Evolutionary conservation across 1,140 invertebrate species (phyloP).

Genomic region (Contarinia nasturtii): DNA sequence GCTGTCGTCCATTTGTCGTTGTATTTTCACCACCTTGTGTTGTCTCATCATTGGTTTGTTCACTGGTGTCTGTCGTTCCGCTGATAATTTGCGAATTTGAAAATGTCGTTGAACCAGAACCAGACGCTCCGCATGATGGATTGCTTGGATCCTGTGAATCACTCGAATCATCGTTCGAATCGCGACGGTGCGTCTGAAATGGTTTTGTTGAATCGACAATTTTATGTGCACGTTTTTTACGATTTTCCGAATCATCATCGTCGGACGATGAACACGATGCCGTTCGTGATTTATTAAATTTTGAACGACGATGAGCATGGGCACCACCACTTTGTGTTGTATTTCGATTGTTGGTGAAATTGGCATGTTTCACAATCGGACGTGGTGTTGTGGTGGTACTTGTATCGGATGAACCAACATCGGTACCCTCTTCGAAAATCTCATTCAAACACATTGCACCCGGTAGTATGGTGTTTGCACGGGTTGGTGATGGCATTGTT

Average conservation of each 20-base stretch:
- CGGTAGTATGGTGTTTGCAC: slow-evolving; percentile 9
- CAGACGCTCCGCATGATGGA: slow-evolving; percentile 23
- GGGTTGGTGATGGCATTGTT: slow-evolving; percentile 32
- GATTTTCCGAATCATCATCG: slow-evolving; percentile 71
- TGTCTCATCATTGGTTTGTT: background rate
- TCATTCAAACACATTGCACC: slow-evolving; percentile 32
- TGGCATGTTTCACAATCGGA: slow-evolving; percentile 17
- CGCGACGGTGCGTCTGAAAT: slow-evolving; percentile 38
- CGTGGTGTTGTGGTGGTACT: slow-evolving; percentile 11
- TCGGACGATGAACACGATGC: slow-evolving; percentile 78
- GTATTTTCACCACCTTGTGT: background rate
- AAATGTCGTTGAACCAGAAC: slow-evolving; percentile 11
- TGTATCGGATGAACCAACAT: slow-evolving; percentile 6
- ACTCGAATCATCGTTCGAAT: slow-evolving; percentile 60
- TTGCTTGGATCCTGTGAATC: slow-evolving; percentile 48
- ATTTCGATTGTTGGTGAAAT: slow-evolving; percentile 15
- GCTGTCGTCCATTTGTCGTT: slow-evolving; percentile 1
- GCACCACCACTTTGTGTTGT: slow-evolving; percentile 18
- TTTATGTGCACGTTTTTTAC: slow-evolving; percentile 60
- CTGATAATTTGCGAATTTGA: background rate
- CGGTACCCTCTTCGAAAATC: slow-evolving; percentile 47
- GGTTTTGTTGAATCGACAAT: slow-evolving; percentile 28
- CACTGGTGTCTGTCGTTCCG: background rate
- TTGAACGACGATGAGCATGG: slow-evolving; percentile 37
- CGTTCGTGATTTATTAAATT: slow-evolving; percentile 56